These are phyloP conservation scores for Falcaria lacertinaria DNA, from an alignment of 2,888 invertebrate species.

Conservation along the genomic window DNA sequence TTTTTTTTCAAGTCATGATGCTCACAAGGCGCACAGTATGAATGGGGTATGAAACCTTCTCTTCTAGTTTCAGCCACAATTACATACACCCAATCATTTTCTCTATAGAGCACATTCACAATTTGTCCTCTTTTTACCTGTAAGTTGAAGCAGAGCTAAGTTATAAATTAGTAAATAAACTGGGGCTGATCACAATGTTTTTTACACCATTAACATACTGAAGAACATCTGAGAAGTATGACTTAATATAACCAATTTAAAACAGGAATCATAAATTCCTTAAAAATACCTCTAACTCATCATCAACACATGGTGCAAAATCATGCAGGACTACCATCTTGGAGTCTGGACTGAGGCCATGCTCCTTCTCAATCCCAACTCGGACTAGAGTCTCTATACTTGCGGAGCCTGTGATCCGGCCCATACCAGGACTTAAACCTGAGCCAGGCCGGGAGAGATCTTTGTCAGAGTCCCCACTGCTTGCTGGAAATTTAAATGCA, in stretches of 20 bases:
- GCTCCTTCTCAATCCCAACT: conserved; percentile 95
- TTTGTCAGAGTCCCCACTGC: conserved; percentile 88
- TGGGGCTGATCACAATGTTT: no score
- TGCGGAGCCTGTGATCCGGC: conserved; percentile 95
- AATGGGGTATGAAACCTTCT: conserved; percentile 97
- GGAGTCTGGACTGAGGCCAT: conserved; percentile 93
- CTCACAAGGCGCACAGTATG: conserved; percentile 94
- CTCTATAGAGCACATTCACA: conserved; percentile 95
- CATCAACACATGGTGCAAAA: conserved; percentile 96
- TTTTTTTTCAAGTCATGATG: conserved; percentile 94
- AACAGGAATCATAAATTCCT: no score
- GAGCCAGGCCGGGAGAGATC: conserved; percentile 81
- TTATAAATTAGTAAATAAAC: no score
- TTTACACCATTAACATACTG: no score
- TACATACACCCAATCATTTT: conserved; percentile 98
- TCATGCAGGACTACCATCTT: conserved; percentile 97
- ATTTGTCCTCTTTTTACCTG: conserved; percentile 92
- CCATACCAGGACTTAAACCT: conserved; percentile 89
- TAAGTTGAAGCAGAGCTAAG: conserved; percentile 17
- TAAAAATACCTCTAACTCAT: conserved; percentile 88
- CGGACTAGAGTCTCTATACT: conserved; percentile 94
- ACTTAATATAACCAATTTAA: no score
- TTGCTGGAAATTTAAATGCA: conserved; percentile 79
- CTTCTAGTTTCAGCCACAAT: conserved; percentile 92
- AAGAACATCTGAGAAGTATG: no score